These are phyloP conservation scores for Drosophila paracracens DNA, from an alignment of 2,888 invertebrate species.

Conservation along the genomic window DNA sequence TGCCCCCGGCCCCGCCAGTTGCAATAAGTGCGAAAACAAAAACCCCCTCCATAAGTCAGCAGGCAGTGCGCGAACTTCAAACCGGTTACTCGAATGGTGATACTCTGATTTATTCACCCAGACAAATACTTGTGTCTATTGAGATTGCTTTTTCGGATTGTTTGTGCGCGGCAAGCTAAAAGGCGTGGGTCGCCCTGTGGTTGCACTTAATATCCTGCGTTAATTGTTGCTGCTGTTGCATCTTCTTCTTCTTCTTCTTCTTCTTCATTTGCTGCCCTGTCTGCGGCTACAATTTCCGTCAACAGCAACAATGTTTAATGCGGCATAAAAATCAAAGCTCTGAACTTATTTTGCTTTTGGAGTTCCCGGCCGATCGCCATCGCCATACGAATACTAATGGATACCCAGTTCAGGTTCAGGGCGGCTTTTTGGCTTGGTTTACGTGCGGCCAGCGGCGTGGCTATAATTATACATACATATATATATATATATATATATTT, in stretches of 20 bases:
- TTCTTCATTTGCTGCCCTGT: background rate
- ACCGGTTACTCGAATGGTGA: slow-evolving; percentile 14
- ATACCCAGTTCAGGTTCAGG: slow-evolving; percentile 23
- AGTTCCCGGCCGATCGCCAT: slow-evolving; percentile 37
- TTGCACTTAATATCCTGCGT: slow-evolving; percentile 28
- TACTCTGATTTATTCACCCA: slow-evolving; percentile 1
- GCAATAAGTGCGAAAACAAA: slow-evolving; percentile 13
- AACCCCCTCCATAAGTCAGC: slow-evolving; percentile 12
- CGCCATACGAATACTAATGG: slow-evolving; percentile 49
- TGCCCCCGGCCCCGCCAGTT: background rate
- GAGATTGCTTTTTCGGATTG: background rate
- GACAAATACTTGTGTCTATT: slow-evolving; percentile 8
- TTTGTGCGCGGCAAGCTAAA: background rate
- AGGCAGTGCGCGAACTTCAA: background rate
- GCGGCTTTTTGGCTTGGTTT: slow-evolving; percentile 37
- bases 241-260: background rate
- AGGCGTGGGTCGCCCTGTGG: slow-evolving; percentile 17
- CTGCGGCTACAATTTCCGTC: slow-evolving; percentile 30
- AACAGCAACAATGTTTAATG: slow-evolving; percentile 34
- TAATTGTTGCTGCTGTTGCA: slow-evolving; percentile 25
- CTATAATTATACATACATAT: background rate
- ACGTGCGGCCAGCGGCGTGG: slow-evolving; percentile 47
- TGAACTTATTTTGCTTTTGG: slow-evolving; percentile 11
- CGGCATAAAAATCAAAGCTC: slow-evolving; percentile 16
- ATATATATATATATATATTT: background rate